These are phyloP conservation scores for Botia almorhae DNA, from an alignment of 2,797 vertebrate species.

Conservation along the genomic window DNA sequence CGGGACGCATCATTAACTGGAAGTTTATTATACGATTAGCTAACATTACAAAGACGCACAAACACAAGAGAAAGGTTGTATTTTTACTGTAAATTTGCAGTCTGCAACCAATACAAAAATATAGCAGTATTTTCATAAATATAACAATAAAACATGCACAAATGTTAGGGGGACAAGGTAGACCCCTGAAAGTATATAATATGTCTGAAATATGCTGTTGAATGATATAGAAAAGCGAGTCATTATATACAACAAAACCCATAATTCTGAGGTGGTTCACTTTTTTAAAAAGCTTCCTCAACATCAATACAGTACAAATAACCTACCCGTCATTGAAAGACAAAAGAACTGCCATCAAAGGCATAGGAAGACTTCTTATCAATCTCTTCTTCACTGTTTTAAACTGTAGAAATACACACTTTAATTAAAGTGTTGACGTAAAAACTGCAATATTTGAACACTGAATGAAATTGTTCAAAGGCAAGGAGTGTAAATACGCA, in stretches of 20 bases:
- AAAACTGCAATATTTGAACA: slow-evolving; percentile 24
- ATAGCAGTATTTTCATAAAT: slow-evolving; percentile 57
- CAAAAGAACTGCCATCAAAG: no score
- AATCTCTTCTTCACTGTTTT: no score
- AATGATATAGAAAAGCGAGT: slow-evolving; percentile 22
- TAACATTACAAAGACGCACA: neutral
- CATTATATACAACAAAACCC: slow-evolving; percentile 19
- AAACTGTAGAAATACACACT: no score
- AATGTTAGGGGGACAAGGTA: neutral
- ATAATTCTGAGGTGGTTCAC: slow-evolving; percentile 29
- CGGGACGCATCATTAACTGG: no score
- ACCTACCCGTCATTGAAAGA: neutral
- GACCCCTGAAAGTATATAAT: slow-evolving; percentile 7
- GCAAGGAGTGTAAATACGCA: slow-evolving; percentile 8
- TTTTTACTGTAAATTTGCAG: slow-evolving; percentile 32
- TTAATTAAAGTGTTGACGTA: neutral
- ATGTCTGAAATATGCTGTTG: slow-evolving; percentile 34
- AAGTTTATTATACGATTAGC: no score
- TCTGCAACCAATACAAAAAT: slow-evolving; percentile 61
- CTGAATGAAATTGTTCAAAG: slow-evolving; percentile 27
- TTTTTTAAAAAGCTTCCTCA: no score
- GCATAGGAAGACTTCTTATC: neutral
- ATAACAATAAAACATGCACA: slow-evolving; percentile 42
- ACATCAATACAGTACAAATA: slow-evolving; percentile 27
- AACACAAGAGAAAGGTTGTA: slow-evolving; percentile 1